Evolutionary conservation across 1,140 invertebrate species (phyloP), one percentile per base, ranked within the genome.

Genomic region (Eufriesea mexicana): DNA sequence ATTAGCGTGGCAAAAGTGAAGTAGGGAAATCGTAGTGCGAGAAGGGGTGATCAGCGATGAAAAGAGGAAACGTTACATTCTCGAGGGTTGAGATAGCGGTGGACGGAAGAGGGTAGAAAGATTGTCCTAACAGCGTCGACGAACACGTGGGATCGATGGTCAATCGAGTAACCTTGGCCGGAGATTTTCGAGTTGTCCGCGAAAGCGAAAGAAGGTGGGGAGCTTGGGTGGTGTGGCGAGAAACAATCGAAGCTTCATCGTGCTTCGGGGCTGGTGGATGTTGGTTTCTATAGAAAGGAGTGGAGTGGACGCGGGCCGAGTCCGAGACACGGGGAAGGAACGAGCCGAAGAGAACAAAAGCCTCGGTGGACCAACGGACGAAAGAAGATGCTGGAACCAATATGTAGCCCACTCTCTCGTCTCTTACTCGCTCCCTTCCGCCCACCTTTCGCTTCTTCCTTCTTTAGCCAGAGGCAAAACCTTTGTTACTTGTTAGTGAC

Each of bases 401-500:
- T 89, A 89, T 89, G 88, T 89, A 89, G 88, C 77, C 74, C 55
- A 62, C 35, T 78, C 77, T 64, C n/a, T 57, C 72, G 64, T 8
- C 57, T 59, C 25, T 28, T 47, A n/a, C 47, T 51, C 20, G 16
- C 67, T 78, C 72, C 54, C 64, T 73, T 55, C 54, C 54, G 68
- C 77, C 42, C 18, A 8, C 51, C 51, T 67, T 28, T n/a, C 66
- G 35, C 23, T 73, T 49, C n/a, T 68, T 79, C 68, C 71, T 74
- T 72, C 84, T 79, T 64, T 64, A 79, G 59, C 85, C 81, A 75
- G 82, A 66, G 76, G 77, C 88, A 62, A 88, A 90, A 90, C 89
- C 89, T 89, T 90, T 90, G 89, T 90, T 90, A 90, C 89, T 90
- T 89, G 86, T 90, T 90, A 90, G 89, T 89, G 89, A 90, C 89